A percentile compares a stretch with the other conserved stretches of the same genome.
Conservation (phyloP, 2,113 vertebrate species). For the Ptyas mucosa region DNA sequence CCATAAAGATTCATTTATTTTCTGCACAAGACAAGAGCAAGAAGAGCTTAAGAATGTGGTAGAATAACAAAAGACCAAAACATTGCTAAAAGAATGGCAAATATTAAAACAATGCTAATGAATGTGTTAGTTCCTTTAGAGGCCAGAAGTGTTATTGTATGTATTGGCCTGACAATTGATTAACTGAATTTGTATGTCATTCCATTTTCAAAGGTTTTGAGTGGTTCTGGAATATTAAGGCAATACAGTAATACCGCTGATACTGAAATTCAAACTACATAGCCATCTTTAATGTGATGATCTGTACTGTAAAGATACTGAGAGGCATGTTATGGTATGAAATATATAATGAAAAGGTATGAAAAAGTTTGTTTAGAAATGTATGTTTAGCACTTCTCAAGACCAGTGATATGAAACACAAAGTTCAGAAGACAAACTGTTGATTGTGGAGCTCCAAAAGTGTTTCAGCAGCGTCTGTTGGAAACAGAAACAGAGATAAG, state of each 20-base stretch:
- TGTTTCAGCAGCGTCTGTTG: neutral
- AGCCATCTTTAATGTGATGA: neutral
- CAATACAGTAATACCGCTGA: neutral
- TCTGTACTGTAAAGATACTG: neutral
- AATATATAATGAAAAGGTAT: neutral
- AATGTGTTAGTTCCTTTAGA: neutral
- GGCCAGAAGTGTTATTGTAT: neutral
- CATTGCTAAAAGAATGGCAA: neutral
- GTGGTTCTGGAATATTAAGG: neutral
- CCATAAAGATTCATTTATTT: neutral
- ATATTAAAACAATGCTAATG: neutral
- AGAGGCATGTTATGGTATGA: neutral
- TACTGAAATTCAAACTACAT: neutral
- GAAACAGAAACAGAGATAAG: neutral
- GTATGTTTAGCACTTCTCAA: neutral
- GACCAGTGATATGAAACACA: neutral
- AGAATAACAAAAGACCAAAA: neutral
- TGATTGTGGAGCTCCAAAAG: neutral
- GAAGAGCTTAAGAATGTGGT: neutral
- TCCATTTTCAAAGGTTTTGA: neutral
- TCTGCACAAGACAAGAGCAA: neutral
- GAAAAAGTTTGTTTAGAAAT: neutral
- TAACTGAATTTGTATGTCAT: neutral
- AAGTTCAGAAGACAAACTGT: neutral
- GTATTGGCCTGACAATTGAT: neutral